Evolutionary conservation across 2,797 vertebrate genomes (phyloP).

Genomic region (Hypotaenidia okinawae): DNA sequence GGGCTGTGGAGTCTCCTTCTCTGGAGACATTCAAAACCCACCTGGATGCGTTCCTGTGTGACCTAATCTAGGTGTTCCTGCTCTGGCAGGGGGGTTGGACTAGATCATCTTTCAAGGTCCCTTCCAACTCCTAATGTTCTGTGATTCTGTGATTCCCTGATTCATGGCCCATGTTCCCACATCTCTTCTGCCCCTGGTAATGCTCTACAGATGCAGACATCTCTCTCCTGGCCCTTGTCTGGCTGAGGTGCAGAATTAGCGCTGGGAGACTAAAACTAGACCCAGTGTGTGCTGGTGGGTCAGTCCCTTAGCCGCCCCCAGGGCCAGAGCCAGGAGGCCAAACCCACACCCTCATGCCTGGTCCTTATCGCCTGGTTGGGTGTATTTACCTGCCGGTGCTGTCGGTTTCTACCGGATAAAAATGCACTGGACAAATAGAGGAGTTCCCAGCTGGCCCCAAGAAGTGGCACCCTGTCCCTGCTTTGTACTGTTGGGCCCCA

Average conservation of each 20-base stretch:
- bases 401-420: background rate
- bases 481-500: background rate
- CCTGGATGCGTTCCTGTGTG: too few relatives aligned
- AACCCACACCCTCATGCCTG: rapidly evolving
- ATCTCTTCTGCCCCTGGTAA: background rate
- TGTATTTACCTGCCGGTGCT: background rate
- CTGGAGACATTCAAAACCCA: too few relatives aligned
- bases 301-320: background rate
- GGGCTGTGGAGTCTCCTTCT: too few relatives aligned
- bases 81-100: too few relatives aligned
- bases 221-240: background rate
- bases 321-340: background rate
- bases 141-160: too few relatives aligned
- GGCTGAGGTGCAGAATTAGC: background rate
- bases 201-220: background rate
- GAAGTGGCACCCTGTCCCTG: background rate
- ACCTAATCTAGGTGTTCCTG: too few relatives aligned
- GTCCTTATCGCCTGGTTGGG: background rate
- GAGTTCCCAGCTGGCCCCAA: background rate
- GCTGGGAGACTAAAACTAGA: background rate
- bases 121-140: too few relatives aligned
- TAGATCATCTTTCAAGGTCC: too few relatives aligned
- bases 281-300: rapidly evolving
- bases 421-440: conserved; percentile 31
- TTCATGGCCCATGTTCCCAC: background rate